Percentiles rank a stretch among this genome's conserved stretches.
These are phyloP conservation scores for Eulacestoma nigropectus DNA, from an alignment of 2,113 vertebrate genomes.

Conservation along the genomic window DNA sequence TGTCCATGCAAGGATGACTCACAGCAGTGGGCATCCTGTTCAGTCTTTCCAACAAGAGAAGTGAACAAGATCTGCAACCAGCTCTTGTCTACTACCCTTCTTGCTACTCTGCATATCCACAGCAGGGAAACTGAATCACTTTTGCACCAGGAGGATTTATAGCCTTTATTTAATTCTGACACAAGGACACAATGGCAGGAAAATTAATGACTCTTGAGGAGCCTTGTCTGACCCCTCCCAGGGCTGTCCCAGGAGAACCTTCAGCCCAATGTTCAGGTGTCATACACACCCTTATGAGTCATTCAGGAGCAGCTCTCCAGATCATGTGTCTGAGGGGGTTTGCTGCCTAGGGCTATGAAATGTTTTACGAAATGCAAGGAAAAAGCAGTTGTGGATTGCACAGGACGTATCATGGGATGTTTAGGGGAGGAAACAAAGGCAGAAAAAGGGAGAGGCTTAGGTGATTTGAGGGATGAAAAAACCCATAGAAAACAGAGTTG, in stretches of 20 bases:
- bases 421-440: not conserved
- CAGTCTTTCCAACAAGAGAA: not conserved
- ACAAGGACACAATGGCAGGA: not conserved
- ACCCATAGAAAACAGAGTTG: not conserved
- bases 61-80: not conserved
- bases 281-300: not conserved
- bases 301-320: not conserved
- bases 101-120: not conserved
- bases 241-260: not conserved
- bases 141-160: not conserved
- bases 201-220: not conserved
- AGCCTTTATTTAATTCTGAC: not conserved
- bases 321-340: not conserved
- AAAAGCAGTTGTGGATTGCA: not conserved
- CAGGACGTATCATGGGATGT: not conserved
- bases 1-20: not conserved
- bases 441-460: not conserved
- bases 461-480: not conserved
- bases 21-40: not conserved
- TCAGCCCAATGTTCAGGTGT: not conserved
- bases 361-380: not conserved
- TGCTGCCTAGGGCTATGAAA: not conserved
- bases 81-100: not conserved
- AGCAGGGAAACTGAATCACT: not conserved
- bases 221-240: rapidly evolving